Base-by-base conservation (phyloP, 2,797 vertebrate species). In the Lagocephalus sceleratus region DNA sequence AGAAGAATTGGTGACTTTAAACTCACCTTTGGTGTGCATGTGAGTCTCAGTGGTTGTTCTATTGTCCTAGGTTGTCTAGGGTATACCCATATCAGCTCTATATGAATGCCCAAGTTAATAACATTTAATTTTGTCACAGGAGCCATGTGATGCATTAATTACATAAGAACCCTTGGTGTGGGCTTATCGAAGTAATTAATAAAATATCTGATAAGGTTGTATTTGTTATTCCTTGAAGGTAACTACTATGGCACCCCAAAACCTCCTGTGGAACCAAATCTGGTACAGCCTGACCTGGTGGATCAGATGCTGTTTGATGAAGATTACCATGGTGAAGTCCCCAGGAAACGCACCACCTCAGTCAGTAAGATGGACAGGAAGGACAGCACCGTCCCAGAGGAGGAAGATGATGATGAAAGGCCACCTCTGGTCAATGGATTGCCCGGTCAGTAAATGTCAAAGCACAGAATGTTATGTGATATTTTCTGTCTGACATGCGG, bases 231-330 rank as follows among this genome's bases (percentile, higher is more conserved):
- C 5, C 51, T 51, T 51, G 0, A 78, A 99, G 96, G 96, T 78
- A 99, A 99, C 76, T 98, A 94, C 84, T 99, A 99, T 12, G 97
- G 96, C 47, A 99, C 97, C 19, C 97, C 97, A 0, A 98, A 98
- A 76, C 97, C 97, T 64, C 95, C 96, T 0, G 94, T 95, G 0
- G 95, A 99, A 73, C 95, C 97, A 72, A 96, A 93, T 76, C 91
- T 96, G 64, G 95, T 98, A 67, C 97, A 99, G 82, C 92, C 96
- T 0, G 97, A 99, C 84, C 91, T 97, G 3, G 97, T 99, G 79
- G 97, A 98, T 84, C 96, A 98, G 78, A 95, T 98, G 67, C 89
- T 99, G 75, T 98, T 99, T 60, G 97, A 99, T 58, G 94, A 95
- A 82, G 95, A 97, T 72, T 99, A 94, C 68, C 94, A 93, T 38